Base-by-base conservation (phyloP, 2,797 vertebrate genomes). In the Myripristis murdjan region DNA sequence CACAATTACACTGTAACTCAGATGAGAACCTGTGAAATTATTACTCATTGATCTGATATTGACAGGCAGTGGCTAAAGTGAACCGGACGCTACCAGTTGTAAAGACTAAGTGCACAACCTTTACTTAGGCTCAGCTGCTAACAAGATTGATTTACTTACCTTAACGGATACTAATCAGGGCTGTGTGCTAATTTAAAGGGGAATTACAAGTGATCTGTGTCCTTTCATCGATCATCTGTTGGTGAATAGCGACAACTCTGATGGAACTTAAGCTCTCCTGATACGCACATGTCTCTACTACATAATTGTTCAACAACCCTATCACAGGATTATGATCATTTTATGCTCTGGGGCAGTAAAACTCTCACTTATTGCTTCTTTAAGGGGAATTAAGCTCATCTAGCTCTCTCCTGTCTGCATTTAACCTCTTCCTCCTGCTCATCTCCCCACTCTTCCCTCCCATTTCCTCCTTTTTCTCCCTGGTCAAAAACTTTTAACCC, bases 171-270 rank as follows among this genome's bases (percentile, higher is more conserved):
- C 1, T 28, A n/a, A n/a, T 26, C 18, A 18, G 23, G 1, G n/a
- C n/a, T n/a, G n/a, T n/a, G n/a, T n/a, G 8, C 61, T 54, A 0
- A 46, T 64, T 64, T 52, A 58, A 60, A 33, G 0, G 22, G 8
- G 3, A 23, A 28, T 49, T 58, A 26, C 41, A 15, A 73, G 23
- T 24, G 15, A 59, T 28, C 18, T n/a, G 57, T 52, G 31, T 58
- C 10, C 31, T 26, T 22, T 22, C n/a, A 23, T 18, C 49, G n/a
- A 60, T 23, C 57, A 26, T 11, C 72, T 46, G 70, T 79, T 64
- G 47, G 20, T 48, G 24, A 64, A 2, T 28, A 59, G 31, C 59
- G 49, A 2, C 44, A 77, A 48, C n/a, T 73, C 47, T 28, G 20
- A 20, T 20, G 20, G 20, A 20, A 20, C 20, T 20, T 20, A 20